Evolutionary conservation across 1,140 invertebrate genomes (phyloP).

Genomic region (Bursaphelenchus mucronatus): DNA sequence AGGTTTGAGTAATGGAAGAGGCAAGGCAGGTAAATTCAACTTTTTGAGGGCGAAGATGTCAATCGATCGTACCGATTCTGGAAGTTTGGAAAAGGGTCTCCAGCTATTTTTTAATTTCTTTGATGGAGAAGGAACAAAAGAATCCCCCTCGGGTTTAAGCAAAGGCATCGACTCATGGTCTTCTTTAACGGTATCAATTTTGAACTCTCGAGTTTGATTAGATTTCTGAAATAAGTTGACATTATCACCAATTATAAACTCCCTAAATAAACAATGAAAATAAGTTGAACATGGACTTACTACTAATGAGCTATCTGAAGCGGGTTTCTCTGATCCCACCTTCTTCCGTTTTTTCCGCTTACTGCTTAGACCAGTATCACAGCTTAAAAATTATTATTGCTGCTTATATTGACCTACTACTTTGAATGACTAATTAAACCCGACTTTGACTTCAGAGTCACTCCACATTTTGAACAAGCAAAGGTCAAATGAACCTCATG

Average conservation of each 20-base stretch:
- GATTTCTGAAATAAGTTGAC: too few species aligned
- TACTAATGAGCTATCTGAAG: neutral
- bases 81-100: conserved; percentile 6
- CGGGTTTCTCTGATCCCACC: neutral
- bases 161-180: too few species aligned
- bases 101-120: neutral
- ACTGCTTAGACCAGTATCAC: conserved; percentile 9
- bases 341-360: neutral
- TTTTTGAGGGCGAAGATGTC: conserved; percentile 3
- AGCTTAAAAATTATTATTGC: conserved; percentile 6
- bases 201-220: too few species aligned
- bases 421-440: conserved; percentile 11
- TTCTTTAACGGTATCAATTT: too few species aligned
- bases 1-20: neutral
- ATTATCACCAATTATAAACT: too few species aligned
- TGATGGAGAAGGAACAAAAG: conserved; percentile 7
- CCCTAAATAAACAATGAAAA: neutral
- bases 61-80: neutral
- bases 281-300: neutral
- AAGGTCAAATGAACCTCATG: neutral
- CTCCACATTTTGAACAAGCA: neutral
- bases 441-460: conserved; percentile 6
- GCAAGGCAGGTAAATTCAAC: neutral
- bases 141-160: neutral
- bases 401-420: conserved; percentile 4